Percentiles rank a stretch among this genome's conserved stretches.
Evolutionary conservation across 2,113 vertebrate genomes (phyloP).

Genomic region (Aleadryas rufinucha): DNA sequence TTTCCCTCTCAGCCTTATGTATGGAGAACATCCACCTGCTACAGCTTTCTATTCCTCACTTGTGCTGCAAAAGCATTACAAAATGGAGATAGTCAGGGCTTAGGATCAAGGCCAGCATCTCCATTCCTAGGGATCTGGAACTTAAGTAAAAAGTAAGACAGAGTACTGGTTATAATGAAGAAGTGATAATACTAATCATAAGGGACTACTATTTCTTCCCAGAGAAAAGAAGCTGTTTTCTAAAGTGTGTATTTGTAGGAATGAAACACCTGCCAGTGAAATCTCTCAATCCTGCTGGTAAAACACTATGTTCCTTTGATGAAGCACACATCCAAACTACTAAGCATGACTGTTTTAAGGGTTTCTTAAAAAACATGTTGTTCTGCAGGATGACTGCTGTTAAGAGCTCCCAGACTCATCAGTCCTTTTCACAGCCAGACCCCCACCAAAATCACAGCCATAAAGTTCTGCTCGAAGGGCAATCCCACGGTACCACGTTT

Average conservation of each 20-base stretch:
- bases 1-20: neutral
- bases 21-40: neutral
- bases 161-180: neutral
- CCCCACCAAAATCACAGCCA: constrained; percentile 82
- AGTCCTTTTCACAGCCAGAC: neutral
- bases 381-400: neutral
- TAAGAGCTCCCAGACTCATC: neutral
- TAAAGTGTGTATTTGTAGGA: neutral
- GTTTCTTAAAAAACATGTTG: neutral
- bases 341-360: neutral
- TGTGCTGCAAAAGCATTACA: neutral
- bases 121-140: neutral
- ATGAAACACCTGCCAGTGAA: neutral
- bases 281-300: neutral
- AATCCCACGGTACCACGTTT: constrained; percentile 81
- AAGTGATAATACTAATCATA: neutral
- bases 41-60: neutral
- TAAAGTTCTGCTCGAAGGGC: constrained; percentile 90
- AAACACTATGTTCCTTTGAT: neutral
- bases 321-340: neutral
- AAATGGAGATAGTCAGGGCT: neutral
- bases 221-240: neutral
- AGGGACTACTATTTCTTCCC: neutral
- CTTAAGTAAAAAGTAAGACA: neutral
- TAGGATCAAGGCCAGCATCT: neutral